phyloP scores from a whole-genome alignment of 2,113 vertebrate species.

The Charadrius vociferus region DNA sequence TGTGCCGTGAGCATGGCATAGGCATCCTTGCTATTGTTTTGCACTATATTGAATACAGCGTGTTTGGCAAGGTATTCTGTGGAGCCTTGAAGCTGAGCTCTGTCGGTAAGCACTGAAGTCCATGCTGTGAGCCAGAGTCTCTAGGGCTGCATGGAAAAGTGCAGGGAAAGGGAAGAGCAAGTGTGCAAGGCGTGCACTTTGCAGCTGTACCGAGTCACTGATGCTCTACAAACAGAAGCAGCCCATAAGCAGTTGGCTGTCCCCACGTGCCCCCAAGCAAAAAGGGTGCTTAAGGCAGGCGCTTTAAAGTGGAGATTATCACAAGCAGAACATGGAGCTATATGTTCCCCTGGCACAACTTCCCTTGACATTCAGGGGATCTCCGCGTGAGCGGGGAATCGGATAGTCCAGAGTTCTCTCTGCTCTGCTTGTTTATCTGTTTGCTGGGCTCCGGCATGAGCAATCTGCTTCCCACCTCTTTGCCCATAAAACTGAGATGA shows the following conservation, averaged over 20 bases:
- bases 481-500: background rate
- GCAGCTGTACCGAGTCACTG: background rate
- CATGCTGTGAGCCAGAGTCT: rapidly evolving
- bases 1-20: background rate
- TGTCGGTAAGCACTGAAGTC: background rate
- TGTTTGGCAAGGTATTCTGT: conserved; percentile 20
- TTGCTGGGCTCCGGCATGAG: background rate
- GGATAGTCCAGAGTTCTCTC: background rate
- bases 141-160: background rate
- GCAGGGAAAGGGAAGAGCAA: background rate
- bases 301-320: conserved; percentile 26
- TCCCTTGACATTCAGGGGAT: background rate
- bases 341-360: conserved; percentile 7
- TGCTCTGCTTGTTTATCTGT: background rate
- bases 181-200: background rate
- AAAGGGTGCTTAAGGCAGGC: background rate
- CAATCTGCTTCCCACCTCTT: conserved; percentile 1
- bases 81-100: conserved; percentile 8
- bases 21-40: conserved; percentile 52
- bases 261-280: background rate
- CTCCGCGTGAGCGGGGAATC: background rate
- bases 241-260: background rate
- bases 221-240: background rate
- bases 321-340: conserved; percentile 6
- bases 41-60: conserved; percentile 57